phyloP scores from a whole-genome alignment of 2,888 invertebrate genomes.

The Liodrosophila aerea region DNA sequence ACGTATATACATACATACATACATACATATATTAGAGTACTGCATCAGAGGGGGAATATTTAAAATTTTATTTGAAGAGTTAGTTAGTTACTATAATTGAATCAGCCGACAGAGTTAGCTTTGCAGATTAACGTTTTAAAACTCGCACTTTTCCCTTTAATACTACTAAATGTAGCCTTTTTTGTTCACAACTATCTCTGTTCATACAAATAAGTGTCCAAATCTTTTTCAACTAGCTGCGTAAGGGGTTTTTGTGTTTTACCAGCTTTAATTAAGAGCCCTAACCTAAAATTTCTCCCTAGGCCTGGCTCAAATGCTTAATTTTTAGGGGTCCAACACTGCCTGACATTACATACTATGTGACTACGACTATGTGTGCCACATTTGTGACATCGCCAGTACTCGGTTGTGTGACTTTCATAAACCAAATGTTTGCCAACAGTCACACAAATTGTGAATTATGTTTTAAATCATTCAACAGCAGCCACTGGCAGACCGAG shows the following conservation, averaged over 20 bases:
- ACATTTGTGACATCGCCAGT: conserved; percentile 22
- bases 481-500: conserved; percentile 6
- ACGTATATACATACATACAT: too few relatives aligned
- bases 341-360: too few relatives aligned
- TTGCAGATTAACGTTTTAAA: too few relatives aligned
- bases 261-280: conserved; percentile 35
- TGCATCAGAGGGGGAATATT: too few relatives aligned
- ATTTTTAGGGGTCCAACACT: too few relatives aligned
- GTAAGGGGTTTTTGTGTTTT: conserved; percentile 2
- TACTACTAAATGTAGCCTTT: neutral
- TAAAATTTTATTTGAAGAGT: too few relatives aligned
- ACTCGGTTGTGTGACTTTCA: conserved; percentile 2
- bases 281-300: conserved; percentile 2
- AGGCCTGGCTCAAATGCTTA: neutral
- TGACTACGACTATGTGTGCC: conserved; percentile 3
- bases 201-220: too few relatives aligned
- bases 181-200: too few relatives aligned
- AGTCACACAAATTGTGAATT: conserved; percentile 38
- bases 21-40: too few relatives aligned
- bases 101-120: too few relatives aligned
- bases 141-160: too few relatives aligned
- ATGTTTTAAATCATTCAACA: conserved; percentile 40
- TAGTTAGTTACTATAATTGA: too few relatives aligned
- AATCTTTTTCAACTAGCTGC: neutral
- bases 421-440: neutral